These are phyloP conservation scores for Euleptes europaea DNA, from an alignment of 2,113 vertebrate genomes.

Conservation along the genomic window DNA sequence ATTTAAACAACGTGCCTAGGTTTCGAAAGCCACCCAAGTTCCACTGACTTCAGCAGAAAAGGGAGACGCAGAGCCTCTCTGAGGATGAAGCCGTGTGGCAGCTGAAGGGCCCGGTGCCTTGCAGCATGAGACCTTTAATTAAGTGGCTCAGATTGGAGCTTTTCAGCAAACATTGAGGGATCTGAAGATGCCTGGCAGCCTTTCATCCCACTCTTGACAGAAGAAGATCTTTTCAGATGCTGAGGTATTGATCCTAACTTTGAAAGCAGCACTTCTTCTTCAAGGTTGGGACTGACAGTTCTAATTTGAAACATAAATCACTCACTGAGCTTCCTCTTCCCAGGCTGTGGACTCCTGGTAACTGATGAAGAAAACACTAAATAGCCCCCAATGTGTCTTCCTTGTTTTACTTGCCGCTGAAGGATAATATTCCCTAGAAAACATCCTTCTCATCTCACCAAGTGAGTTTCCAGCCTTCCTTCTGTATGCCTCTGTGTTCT, in stretches of 20 bases:
- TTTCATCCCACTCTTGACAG: conserved; percentile 30
- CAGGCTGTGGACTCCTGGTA: background rate
- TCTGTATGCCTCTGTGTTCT: background rate
- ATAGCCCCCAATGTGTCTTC: background rate
- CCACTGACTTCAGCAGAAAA: background rate
- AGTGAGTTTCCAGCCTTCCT: background rate
- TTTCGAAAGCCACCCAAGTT: background rate
- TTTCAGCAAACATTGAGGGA: background rate
- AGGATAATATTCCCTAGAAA: conserved; percentile 5
- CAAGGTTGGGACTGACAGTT: conserved; percentile 24
- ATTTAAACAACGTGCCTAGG: background rate
- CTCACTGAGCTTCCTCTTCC: conserved; percentile 10
- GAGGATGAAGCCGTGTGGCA: background rate
- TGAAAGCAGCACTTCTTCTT: conserved; percentile 14
- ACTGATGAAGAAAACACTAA: conserved; percentile 34
- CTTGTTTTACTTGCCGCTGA: conserved; percentile 4
- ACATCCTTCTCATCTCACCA: background rate
- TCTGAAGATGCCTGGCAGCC: conserved; percentile 21
- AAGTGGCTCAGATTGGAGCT: conserved; percentile 6
- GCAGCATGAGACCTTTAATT: conserved; percentile 4
- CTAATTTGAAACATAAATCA: conserved; percentile 38
- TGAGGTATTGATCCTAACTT: conserved; percentile 26
- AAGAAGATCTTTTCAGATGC: conserved; percentile 14
- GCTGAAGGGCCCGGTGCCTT: background rate
- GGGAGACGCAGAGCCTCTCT: background rate